Conservation (phyloP, 2,888 invertebrate species). For the Ophioninae sp. region DNA sequence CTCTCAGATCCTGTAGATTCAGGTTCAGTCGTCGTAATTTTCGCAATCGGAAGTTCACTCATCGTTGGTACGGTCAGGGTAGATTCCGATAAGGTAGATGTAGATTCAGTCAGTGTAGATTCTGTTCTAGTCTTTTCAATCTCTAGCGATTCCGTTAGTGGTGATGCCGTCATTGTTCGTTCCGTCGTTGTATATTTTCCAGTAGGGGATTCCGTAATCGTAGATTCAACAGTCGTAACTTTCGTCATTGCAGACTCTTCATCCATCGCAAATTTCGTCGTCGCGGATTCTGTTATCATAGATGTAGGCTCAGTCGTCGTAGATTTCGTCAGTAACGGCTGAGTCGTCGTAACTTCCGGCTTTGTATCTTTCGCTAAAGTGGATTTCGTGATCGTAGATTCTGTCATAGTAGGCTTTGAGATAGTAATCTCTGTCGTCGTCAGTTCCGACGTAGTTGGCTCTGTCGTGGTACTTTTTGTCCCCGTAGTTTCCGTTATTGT, state of each 20-base stretch:
- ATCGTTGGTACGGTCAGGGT: not conserved
- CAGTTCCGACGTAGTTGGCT: not conserved
- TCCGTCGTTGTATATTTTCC: not conserved
- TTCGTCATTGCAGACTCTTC: conserved; percentile 4
- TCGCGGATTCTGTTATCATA: conserved; percentile 30
- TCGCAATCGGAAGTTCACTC: not conserved
- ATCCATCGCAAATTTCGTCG: conserved; percentile 5
- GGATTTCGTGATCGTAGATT: not conserved
- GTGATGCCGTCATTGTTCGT: not conserved
- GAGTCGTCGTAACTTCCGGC: too few species aligned
- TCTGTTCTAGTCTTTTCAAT: not conserved
- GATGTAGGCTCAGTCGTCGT: not conserved
- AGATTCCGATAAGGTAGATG: not conserved
- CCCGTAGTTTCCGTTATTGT: conserved; percentile 2
- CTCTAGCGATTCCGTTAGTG: too few species aligned
- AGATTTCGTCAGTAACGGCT: too few species aligned
- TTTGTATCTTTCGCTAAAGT: too few species aligned
- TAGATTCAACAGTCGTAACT: not conserved
- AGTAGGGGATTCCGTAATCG: not conserved
- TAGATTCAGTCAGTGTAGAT: not conserved
- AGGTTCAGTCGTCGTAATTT: not conserved
- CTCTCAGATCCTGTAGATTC: not conserved
- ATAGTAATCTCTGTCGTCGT: not conserved
- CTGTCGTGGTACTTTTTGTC: conserved; percentile 7
- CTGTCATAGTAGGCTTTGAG: conserved; percentile 1